A percentile compares a stretch with the other conserved stretches of the same genome.
These are phyloP conservation scores for Jaculus jaculus DNA, from an alignment of 2,113 vertebrate species.

Conservation along the genomic window DNA sequence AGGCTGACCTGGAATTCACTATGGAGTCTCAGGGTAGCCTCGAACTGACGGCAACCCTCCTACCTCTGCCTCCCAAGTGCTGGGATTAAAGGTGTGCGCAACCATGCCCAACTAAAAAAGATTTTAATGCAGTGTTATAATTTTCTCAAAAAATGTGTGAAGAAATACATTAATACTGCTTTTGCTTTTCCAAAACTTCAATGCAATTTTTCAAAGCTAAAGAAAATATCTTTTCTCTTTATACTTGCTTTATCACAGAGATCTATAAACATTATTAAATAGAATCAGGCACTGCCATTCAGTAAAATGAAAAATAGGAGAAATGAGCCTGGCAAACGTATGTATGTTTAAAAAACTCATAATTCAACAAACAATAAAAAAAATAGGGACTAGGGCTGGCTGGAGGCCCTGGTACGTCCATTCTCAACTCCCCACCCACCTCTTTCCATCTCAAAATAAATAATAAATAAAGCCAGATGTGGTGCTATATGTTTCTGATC, in stretches of 20 bases:
- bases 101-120: slow-evolving; percentile 75
- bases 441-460: too few species aligned
- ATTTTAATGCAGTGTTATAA: slow-evolving; percentile 25
- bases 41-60: too few species aligned
- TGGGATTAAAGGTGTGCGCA: too few species aligned
- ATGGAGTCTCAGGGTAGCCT: too few species aligned
- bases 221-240: neutral
- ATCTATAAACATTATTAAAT: neutral
- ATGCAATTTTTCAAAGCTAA: neutral
- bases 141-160: slow-evolving; percentile 60
- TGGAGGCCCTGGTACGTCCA: too few species aligned
- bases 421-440: too few species aligned
- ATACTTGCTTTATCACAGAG: neutral
- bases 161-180: slow-evolving; percentile 12
- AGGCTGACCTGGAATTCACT: too few species aligned
- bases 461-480: too few species aligned
- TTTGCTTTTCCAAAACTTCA: slow-evolving; percentile 44
- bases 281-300: slow-evolving; percentile 15
- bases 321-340: neutral
- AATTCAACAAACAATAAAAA: too few species aligned
- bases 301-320: slow-evolving; percentile 16
- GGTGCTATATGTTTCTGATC: too few species aligned
- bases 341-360: slow-evolving; percentile 37
- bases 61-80: too few species aligned
- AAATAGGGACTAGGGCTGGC: too few species aligned